These are phyloP conservation scores for Meteorus colon DNA, from an alignment of 2,888 invertebrate species.

Conservation along the genomic window DNA sequence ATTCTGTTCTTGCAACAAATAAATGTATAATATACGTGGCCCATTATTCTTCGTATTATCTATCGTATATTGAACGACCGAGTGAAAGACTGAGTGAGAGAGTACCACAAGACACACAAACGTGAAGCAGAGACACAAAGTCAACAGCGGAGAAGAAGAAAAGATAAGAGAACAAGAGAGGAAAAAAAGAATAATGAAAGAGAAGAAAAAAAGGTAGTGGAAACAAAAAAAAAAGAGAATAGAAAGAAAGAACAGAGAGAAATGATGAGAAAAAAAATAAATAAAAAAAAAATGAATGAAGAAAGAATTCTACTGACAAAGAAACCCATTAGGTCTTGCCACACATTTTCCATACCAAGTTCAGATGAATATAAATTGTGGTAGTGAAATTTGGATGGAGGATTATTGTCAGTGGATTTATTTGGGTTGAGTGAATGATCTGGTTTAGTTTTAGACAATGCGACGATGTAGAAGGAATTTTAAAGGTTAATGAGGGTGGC, in stretches of 20 bases:
- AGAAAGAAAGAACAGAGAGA: conserved; percentile 14
- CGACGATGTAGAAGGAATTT: conserved; percentile 36
- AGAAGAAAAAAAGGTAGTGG: neutral
- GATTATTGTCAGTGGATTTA: neutral
- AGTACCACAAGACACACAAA: neutral
- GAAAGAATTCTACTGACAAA: conserved; percentile 55
- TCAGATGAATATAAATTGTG: conserved; percentile 29
- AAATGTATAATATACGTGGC: neutral
- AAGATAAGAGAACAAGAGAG: neutral
- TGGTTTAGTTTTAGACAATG: neutral
- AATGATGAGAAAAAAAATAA: conserved; percentile 21
- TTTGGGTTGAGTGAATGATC: conserved; percentile 31
- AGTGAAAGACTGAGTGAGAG: neutral
- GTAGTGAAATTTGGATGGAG: neutral
- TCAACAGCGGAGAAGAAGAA: conserved; percentile 4
- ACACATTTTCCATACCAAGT: conserved; percentile 70
- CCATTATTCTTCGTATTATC: conserved; percentile 34
- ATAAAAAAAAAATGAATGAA: conserved; percentile 17
- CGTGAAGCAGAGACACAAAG: neutral
- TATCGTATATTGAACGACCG: conserved; percentile 17
- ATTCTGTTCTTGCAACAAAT: neutral
- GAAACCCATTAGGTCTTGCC: conserved; percentile 60
- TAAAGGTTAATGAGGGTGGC: neutral
- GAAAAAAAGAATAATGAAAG: neutral
- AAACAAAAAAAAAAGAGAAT: neutral